Conservation (phyloP, 37 sponge, comb jelly and placozoan genomes). For the Beroe forskalii region DNA sequence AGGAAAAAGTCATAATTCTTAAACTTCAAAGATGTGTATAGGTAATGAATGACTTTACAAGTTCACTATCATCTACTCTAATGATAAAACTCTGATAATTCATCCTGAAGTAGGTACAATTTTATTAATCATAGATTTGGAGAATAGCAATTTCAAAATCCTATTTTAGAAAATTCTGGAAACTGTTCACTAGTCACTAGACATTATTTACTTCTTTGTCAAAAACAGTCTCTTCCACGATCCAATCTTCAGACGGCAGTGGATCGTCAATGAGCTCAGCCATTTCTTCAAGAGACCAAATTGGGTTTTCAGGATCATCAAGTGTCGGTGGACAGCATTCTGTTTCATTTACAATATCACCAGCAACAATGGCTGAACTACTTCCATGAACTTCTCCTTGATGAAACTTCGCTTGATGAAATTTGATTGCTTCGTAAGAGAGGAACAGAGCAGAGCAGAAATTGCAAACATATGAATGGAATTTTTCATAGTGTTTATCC, state of each 20-base stretch:
- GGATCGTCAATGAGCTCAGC: slow-evolving; percentile 24
- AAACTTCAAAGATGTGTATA: no score
- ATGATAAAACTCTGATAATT: no score
- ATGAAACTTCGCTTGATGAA: slow-evolving; percentile 34
- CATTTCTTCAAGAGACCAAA: slow-evolving; percentile 49
- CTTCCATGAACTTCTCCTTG: background rate
- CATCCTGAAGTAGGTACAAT: no score
- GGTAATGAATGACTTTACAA: no score
- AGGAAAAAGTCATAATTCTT: no score
- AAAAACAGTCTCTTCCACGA: slow-evolving; percentile 19
- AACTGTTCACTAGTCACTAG: no score
- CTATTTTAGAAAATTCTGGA: no score
- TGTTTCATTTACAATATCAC: background rate
- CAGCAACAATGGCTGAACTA: no score
- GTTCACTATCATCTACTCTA: no score
- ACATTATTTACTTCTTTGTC: background rate
- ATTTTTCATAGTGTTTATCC: slow-evolving; percentile 29
- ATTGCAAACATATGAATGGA: slow-evolving; percentile 16
- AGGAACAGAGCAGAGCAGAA: slow-evolving; percentile 60
- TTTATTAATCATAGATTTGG: no score
- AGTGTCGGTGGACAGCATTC: background rate
- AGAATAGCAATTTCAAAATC: no score
- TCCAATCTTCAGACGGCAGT: slow-evolving; percentile 15
- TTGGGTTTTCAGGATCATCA: slow-evolving; percentile 43
- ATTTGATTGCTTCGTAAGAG: slow-evolving; percentile 4